These are phyloP conservation scores for Noctua fimbriata DNA, from an alignment of 2,888 invertebrate genomes.

Conservation along the genomic window DNA sequence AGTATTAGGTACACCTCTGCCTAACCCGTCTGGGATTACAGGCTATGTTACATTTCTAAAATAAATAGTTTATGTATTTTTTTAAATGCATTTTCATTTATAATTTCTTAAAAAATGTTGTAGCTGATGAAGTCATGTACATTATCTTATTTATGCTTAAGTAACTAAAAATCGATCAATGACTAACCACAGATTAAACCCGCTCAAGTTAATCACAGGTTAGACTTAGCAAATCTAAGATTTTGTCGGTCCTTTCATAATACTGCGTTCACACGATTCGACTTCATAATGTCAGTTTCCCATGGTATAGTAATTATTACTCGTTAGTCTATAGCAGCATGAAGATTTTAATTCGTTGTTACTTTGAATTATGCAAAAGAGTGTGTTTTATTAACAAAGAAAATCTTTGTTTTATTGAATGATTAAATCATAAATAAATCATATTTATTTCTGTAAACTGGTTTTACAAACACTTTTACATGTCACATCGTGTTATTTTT, in stretches of 20 bases:
- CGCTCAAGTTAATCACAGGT: constrained; percentile 1
- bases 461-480: too few species aligned
- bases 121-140: neutral
- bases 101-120: neutral
- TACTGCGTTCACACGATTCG: constrained; percentile 39
- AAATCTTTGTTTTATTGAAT: neutral
- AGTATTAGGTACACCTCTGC: too few species aligned
- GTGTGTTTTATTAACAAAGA: neutral
- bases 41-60: too few species aligned
- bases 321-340: constrained; percentile 21
- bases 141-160: neutral
- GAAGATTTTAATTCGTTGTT: constrained; percentile 14
- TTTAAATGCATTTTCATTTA: too few species aligned
- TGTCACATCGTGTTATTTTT: too few species aligned
- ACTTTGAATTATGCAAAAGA: constrained; percentile 5
- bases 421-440: too few species aligned
- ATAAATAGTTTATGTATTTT: too few species aligned
- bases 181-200: constrained; percentile 12
- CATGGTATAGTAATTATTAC: constrained; percentile 31
- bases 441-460: too few species aligned
- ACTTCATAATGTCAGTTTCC: constrained; percentile 58
- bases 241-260: constrained; percentile 40
- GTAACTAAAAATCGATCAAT: neutral
- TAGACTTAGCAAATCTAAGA: constrained; percentile 15
- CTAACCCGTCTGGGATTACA: too few species aligned